Evolutionary conservation across 2,797 vertebrate genomes (phyloP).

Genomic region (Lemur catta): DNA sequence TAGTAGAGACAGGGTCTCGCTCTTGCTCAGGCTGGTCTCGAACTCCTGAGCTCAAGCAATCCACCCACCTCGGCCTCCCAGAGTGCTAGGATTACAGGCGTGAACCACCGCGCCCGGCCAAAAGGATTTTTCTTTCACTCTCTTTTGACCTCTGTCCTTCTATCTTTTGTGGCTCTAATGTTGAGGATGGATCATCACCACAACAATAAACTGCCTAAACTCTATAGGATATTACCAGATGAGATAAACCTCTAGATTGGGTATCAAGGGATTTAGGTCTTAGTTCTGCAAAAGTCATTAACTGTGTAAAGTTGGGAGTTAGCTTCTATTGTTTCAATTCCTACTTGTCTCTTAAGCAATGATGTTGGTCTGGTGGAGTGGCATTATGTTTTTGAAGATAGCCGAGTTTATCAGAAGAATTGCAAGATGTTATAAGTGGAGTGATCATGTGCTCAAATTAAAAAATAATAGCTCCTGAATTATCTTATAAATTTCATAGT

Average conservation of each 20-base stretch:
- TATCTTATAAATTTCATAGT: neutral
- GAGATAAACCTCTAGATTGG: neutral
- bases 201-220: neutral
- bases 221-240: neutral
- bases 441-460: neutral
- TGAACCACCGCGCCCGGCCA: too few relatives aligned
- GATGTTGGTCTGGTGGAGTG: neutral
- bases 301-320: neutral
- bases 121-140: neutral
- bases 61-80: too few relatives aligned
- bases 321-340: neutral
- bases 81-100: too few relatives aligned
- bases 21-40: too few relatives aligned
- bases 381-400: neutral
- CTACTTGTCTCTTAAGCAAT: neutral
- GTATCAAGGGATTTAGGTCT: neutral
- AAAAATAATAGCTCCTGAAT: neutral
- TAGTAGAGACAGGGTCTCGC: too few relatives aligned
- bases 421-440: neutral
- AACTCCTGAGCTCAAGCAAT: too few relatives aligned
- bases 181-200: neutral
- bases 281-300: neutral
- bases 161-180: neutral
- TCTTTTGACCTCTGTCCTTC: neutral
- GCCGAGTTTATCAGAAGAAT: conserved; percentile 7